These are phyloP conservation scores for Magallana nippona DNA, from an alignment of 2,888 invertebrate genomes.

Conservation along the genomic window DNA sequence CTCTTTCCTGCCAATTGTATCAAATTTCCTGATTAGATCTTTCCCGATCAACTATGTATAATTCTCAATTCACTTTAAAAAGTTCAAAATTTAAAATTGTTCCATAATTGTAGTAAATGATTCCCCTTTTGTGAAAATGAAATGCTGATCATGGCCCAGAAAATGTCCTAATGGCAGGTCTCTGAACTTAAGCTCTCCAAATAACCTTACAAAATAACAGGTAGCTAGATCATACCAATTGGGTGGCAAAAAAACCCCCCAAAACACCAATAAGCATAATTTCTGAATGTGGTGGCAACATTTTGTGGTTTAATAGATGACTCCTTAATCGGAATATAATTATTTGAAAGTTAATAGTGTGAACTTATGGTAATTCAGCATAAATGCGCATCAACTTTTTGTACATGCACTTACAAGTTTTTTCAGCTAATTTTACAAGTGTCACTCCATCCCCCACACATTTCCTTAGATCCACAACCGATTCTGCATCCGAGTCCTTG, in stretches of 20 bases:
- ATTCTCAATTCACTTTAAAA: not conserved
- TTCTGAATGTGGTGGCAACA: too few species aligned
- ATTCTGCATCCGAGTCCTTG: conserved; percentile 52
- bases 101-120: not conserved
- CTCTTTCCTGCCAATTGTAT: not conserved
- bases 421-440: conserved; percentile 64
- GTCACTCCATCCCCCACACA: conserved; percentile 69
- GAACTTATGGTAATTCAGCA: too few species aligned
- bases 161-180: conserved; percentile 17
- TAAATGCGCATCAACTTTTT: too few species aligned
- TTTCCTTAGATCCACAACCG: conserved; percentile 63
- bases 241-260: not conserved
- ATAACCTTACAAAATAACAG: too few species aligned
- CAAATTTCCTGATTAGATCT: conserved; percentile 18
- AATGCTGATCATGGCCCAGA: not conserved
- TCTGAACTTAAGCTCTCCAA: too few species aligned
- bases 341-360: too few species aligned
- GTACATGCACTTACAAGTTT: conserved; percentile 62
- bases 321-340: too few species aligned
- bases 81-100: not conserved
- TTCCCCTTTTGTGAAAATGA: not conserved
- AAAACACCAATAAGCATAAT: not conserved
- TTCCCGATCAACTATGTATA: not conserved
- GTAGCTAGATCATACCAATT: not conserved
- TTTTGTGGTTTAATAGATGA: too few species aligned